These are phyloP conservation scores for Caenorhabditis plicata DNA, from an alignment of 2,888 invertebrate species.

Conservation along the genomic window DNA sequence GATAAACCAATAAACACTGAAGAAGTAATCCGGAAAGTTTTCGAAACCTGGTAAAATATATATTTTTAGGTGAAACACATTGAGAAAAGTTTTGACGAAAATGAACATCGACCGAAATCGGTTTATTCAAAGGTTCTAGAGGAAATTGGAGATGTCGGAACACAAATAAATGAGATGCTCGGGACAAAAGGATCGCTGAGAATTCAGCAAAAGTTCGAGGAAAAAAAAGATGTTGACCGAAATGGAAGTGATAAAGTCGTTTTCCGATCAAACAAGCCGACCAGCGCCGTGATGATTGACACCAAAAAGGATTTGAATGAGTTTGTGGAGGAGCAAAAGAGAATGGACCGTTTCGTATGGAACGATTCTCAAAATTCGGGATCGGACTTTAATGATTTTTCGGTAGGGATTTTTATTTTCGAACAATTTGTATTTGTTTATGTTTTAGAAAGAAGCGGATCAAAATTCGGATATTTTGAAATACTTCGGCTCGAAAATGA, in stretches of 20 bases:
- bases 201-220: neutral
- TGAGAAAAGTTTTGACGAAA: conserved; percentile 1
- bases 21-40: conserved; percentile 3
- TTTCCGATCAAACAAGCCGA: conserved; percentile 26
- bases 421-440: conserved; percentile 21
- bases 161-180: conserved; percentile 5
- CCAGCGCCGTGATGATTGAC: conserved; percentile 18
- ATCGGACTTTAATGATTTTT: too few species aligned
- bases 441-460: too few species aligned
- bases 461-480: too few species aligned
- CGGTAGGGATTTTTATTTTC: too few species aligned
- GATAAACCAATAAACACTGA: conserved; percentile 20
- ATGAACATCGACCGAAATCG: conserved; percentile 8
- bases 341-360: conserved; percentile 1
- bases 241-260: conserved; percentile 18
- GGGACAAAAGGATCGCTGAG: neutral
- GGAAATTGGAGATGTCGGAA: conserved; percentile 11
- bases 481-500: conserved; percentile 22
- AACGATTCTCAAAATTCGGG: conserved; percentile 10
- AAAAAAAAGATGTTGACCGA: conserved; percentile 11
- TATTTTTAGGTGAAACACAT: neutral
- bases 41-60: too few species aligned
- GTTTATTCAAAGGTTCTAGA: conserved; percentile 19
- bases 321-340: conserved; percentile 21
- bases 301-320: conserved; percentile 14